Percentiles rank a stretch among this genome's conserved stretches.
These are phyloP conservation scores for Falco punctatus DNA, from an alignment of 2,113 vertebrate genomes.

Conservation along the genomic window DNA sequence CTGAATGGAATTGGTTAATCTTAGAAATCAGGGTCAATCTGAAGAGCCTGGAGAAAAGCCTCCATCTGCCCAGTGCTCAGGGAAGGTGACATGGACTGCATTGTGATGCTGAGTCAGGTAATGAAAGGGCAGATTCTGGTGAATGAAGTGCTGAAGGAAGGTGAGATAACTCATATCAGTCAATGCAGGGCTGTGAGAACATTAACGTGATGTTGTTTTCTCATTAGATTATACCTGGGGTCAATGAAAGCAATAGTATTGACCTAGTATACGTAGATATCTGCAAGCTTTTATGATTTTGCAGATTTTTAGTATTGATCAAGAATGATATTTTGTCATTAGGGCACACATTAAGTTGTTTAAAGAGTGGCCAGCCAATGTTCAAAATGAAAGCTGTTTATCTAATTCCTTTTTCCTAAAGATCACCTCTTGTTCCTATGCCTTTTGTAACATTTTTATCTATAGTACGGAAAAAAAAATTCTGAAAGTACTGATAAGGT, in stretches of 20 bases:
- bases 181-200: neutral
- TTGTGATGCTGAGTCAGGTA: neutral
- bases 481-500: neutral
- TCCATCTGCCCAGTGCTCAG: neutral
- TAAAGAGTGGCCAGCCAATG: neutral
- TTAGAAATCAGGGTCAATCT: neutral
- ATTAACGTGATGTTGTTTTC: constrained; percentile 16
- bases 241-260: constrained; percentile 41
- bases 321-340: neutral
- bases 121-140: neutral
- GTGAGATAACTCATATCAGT: neutral
- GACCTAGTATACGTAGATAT: neutral
- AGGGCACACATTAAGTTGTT: neutral
- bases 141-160: neutral
- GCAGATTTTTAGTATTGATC: neutral
- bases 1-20: neutral
- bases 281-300: constrained; percentile 34
- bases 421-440: neutral
- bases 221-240: neutral
- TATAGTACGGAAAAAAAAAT: neutral
- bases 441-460: constrained; percentile 4
- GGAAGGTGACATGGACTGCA: neutral
- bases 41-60: neutral
- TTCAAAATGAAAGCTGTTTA: neutral
- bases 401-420: neutral